Conservation (phyloP, 2,797 vertebrate species). For the Salmo trutta region DNA sequence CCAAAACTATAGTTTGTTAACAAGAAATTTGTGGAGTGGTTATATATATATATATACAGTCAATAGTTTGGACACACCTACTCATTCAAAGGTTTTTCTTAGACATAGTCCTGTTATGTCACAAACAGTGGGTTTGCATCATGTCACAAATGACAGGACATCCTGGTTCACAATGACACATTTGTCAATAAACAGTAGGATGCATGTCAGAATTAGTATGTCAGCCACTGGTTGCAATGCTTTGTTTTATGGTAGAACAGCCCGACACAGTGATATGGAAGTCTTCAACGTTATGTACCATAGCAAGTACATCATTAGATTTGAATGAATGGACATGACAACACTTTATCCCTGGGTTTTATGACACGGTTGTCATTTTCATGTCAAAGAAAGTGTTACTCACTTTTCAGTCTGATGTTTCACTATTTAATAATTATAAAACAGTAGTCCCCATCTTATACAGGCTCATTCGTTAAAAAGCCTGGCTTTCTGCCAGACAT, state of each 20-base stretch:
- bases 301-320: not conserved
- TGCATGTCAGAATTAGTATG: no score
- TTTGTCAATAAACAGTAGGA: no score
- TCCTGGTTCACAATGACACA: no score
- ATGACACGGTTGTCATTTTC: not conserved
- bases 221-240: no score
- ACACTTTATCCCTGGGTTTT: not conserved
- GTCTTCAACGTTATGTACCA: not conserved
- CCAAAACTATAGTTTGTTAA: no score
- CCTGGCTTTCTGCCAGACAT: slow-evolving; percentile 2
- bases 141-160: no score
- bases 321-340: not conserved
- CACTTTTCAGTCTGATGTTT: not conserved
- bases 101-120: not conserved
- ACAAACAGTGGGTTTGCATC: not conserved
- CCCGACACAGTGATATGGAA: no score
- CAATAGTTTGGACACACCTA: no score
- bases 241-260: no score
- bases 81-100: no score
- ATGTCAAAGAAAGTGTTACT: not conserved
- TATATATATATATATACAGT: no score
- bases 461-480: slow-evolving; percentile 9
- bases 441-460: not conserved
- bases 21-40: no score
- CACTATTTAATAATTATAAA: not conserved